phyloP scores from a whole-genome alignment of 1,140 invertebrate species.

The Eupristina koningsbergeri region DNA sequence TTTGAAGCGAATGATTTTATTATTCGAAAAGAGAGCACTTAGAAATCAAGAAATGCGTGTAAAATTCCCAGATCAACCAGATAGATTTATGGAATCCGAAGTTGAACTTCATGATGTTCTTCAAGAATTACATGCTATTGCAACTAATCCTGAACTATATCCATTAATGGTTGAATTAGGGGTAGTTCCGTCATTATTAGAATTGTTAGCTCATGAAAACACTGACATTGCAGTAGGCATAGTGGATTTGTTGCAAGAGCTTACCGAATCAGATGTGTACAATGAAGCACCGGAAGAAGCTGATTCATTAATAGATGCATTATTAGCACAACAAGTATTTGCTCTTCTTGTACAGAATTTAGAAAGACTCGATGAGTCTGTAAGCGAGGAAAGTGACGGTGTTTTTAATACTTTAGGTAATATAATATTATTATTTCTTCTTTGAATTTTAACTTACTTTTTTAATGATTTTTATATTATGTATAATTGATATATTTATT shows the following conservation, averaged over 20 bases:
- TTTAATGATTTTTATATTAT: background rate
- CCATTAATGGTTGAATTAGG: slow-evolving; percentile 91
- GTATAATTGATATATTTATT: no score
- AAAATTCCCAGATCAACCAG: slow-evolving; percentile 97
- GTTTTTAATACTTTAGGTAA: slow-evolving; percentile 94
- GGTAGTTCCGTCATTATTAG: slow-evolving; percentile 91
- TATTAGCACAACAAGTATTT: slow-evolving; percentile 92
- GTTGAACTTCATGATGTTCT: slow-evolving; percentile 93
- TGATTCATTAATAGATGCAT: slow-evolving; percentile 82
- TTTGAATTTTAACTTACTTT: slow-evolving; percentile 26
- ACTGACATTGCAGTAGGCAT: slow-evolving; percentile 91
- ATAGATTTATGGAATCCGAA: slow-evolving; percentile 99
- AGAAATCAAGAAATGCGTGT: slow-evolving; percentile 99
- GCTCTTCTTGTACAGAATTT: slow-evolving; percentile 94
- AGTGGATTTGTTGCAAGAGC: slow-evolving; percentile 88
- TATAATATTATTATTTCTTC: slow-evolving; percentile 35
- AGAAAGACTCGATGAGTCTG: slow-evolving; percentile 92
- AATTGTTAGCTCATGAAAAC: slow-evolving; percentile 96
- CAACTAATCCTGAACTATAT: slow-evolving; percentile 96
- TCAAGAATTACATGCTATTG: slow-evolving; percentile 94
- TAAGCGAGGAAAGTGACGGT: slow-evolving; percentile 96
- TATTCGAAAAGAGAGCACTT: slow-evolving; percentile 94
- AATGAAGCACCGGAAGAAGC: slow-evolving; percentile 91
- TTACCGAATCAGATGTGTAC: slow-evolving; percentile 96
- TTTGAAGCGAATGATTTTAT: slow-evolving; percentile 89